phyloP scores from a whole-genome alignment of 2,888 invertebrate species.

The Drosophila nr. medialis region DNA sequence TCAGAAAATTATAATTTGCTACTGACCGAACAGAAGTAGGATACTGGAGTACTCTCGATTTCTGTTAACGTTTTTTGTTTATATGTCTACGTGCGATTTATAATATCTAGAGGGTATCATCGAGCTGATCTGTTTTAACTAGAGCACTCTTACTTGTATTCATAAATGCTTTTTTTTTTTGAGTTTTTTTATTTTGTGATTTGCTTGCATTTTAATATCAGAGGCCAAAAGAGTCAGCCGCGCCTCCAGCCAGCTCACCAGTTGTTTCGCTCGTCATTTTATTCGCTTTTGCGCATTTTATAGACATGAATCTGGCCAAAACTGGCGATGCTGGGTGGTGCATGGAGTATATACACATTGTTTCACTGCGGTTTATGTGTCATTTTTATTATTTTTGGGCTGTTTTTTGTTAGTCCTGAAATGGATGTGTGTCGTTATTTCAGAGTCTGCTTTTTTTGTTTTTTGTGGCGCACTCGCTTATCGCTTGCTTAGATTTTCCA shows the following conservation, averaged over 20 bases:
- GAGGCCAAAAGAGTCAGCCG: slow-evolving; percentile 47
- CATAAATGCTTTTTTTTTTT: background rate
- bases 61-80: background rate
- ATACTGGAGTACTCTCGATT: background rate
- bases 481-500: slow-evolving; percentile 45
- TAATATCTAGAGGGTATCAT: background rate
- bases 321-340: slow-evolving; percentile 32
- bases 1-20: background rate
- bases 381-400: slow-evolving; percentile 20
- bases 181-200: slow-evolving; percentile 14
- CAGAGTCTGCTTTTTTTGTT: background rate
- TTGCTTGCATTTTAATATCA: slow-evolving; percentile 49
- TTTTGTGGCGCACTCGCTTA: slow-evolving; percentile 11
- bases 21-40: background rate
- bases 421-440: slow-evolving; percentile 41
- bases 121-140: background rate
- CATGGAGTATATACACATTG: slow-evolving; percentile 32
- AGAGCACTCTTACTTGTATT: background rate
- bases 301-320: slow-evolving; percentile 51
- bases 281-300: slow-evolving; percentile 68
- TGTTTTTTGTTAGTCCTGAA: slow-evolving; percentile 15
- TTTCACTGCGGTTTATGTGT: slow-evolving; percentile 44
- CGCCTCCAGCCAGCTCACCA: slow-evolving; percentile 36
- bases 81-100: background rate
- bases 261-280: slow-evolving; percentile 28